phyloP scores from a whole-genome alignment of 2,888 invertebrate genomes.

The Spisula subtruncata region DNA sequence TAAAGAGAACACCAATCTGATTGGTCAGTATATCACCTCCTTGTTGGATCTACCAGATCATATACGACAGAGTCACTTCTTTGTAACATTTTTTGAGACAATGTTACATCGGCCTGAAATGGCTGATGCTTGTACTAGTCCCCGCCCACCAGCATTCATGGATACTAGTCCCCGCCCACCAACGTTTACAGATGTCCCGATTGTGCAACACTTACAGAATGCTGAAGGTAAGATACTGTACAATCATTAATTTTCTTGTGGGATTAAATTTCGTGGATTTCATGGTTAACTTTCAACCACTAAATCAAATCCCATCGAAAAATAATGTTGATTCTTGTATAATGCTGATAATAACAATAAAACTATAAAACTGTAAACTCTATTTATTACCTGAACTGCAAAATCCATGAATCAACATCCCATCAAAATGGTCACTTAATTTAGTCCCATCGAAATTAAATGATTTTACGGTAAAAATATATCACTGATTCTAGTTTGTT shows the following conservation, averaged over 20 bases:
- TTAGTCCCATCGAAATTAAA: too few species aligned
- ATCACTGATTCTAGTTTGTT: too few species aligned
- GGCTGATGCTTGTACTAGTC: constrained; percentile 68
- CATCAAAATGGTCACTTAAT: too few species aligned
- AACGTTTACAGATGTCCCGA: constrained; percentile 40
- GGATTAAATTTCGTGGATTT: too few species aligned
- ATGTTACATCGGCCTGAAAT: constrained; percentile 45
- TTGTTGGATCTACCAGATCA: constrained; percentile 72
- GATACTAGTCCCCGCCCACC: constrained; percentile 69
- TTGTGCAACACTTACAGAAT: constrained; percentile 39
- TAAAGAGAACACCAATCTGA: constrained; percentile 52
- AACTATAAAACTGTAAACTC: too few species aligned
- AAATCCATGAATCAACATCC: too few species aligned
- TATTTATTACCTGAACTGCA: too few species aligned
- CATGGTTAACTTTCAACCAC: too few species aligned
- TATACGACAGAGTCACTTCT: constrained; percentile 76
- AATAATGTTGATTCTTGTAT: too few species aligned
- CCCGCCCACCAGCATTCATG: constrained; percentile 52
- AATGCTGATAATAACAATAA: too few species aligned
- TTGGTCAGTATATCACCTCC: constrained; percentile 62
- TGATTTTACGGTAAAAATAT: too few species aligned
- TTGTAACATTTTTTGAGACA: constrained; percentile 73
- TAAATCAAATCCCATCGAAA: too few species aligned
- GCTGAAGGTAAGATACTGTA: constrained; percentile 57
- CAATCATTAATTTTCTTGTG: not conserved